phyloP scores from a whole-genome alignment of 2,113 vertebrate species.

The Columbina picui region DNA sequence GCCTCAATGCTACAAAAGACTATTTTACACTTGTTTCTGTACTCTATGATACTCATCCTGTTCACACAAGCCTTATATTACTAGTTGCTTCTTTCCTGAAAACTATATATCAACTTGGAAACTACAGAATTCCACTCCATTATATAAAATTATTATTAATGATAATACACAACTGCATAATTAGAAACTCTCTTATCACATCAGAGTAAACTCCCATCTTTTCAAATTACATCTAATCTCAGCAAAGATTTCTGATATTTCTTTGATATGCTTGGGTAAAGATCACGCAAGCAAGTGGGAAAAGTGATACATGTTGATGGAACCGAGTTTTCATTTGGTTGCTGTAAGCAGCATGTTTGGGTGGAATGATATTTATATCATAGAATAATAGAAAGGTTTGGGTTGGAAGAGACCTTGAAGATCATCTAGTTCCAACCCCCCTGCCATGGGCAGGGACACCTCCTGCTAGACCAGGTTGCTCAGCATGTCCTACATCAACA shows the following conservation, averaged over 20 bases:
- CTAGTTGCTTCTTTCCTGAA: slow-evolving; percentile 30
- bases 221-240: not conserved
- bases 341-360: not conserved
- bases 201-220: not conserved
- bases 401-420: too few species aligned
- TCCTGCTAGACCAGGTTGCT: not conserved
- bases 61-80: slow-evolving; percentile 4
- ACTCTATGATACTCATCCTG: not conserved
- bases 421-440: too few species aligned
- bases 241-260: not conserved
- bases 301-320: not conserved
- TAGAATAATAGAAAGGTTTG: too few species aligned
- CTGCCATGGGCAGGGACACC: too few species aligned
- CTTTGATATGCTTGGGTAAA: not conserved
- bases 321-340: not conserved
- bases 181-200: slow-evolving; percentile 26
- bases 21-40: slow-evolving; percentile 27
- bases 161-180: slow-evolving; percentile 6
- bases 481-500: not conserved
- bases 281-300: not conserved
- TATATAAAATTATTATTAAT: slow-evolving; percentile 51
- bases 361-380: not conserved
- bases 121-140: slow-evolving; percentile 21
- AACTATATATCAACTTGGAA: slow-evolving; percentile 56
- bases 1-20: not conserved